Evolutionary conservation across 2,888 invertebrate species (phyloP).

Genomic region (Agriopis leucophaearia): DNA sequence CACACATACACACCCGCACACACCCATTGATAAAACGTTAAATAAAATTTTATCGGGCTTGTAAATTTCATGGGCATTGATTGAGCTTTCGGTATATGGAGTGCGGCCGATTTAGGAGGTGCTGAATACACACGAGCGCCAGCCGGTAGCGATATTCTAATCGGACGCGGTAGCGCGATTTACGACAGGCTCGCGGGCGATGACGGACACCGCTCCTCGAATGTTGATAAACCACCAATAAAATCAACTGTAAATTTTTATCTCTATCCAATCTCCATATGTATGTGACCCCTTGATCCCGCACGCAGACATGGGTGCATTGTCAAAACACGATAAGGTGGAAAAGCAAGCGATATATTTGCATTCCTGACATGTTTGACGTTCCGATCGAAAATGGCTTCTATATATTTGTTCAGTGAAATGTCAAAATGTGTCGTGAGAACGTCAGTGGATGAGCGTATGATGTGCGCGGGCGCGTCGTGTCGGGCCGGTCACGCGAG

Average conservation of each 20-base stretch:
- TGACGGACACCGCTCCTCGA: slow-evolving; percentile 58
- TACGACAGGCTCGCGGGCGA: slow-evolving; percentile 56
- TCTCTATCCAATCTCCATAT: slow-evolving; percentile 62
- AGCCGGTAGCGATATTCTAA: slow-evolving; percentile 72
- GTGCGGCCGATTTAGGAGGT: slow-evolving; percentile 48
- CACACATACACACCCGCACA: slow-evolving; percentile 67
- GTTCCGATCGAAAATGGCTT: slow-evolving; percentile 78
- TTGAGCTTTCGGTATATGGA: slow-evolving; percentile 73
- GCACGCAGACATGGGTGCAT: slow-evolving; percentile 55
- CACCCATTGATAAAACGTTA: slow-evolving; percentile 78
- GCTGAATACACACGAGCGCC: slow-evolving; percentile 52
- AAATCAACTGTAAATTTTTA: slow-evolving; percentile 61
- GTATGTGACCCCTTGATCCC: slow-evolving; percentile 58
- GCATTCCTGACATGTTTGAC: slow-evolving; percentile 68
- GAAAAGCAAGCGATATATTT: slow-evolving; percentile 61
- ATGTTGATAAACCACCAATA: slow-evolving; percentile 61
- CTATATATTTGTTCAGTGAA: slow-evolving; percentile 80
- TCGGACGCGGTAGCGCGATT: slow-evolving; percentile 63
- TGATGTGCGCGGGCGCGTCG: slow-evolving; percentile 68
- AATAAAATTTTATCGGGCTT: slow-evolving; percentile 83
- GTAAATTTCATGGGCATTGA: slow-evolving; percentile 80
- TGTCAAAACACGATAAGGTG: slow-evolving; percentile 57
- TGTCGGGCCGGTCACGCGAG: slow-evolving; percentile 78
- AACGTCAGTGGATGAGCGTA: slow-evolving; percentile 69
- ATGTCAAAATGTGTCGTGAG: slow-evolving; percentile 84